Evolutionary conservation across 2,113 vertebrate species (phyloP), one percentile per base, ranked within the genome.

Genomic region (Cygnus buccinator): DNA sequence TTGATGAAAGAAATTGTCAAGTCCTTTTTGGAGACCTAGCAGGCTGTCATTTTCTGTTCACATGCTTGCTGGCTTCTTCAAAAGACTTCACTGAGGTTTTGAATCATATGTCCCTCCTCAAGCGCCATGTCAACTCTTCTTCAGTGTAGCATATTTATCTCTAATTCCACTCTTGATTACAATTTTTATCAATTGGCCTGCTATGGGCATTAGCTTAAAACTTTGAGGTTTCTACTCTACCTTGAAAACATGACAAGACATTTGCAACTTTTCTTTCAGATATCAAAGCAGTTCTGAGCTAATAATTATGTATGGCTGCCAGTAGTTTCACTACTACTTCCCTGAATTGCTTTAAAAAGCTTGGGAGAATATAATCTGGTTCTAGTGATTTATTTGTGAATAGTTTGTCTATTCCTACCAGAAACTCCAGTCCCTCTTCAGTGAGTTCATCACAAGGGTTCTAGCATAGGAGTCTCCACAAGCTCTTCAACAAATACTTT

Each of bases 1-100:
- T 61, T 89, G 87, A 91, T 84, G 54, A 92, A 89, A 84, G 13
- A 89, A 88, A 90, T 88, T 28, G 39, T 59, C 43, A 59, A 80
- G 25, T 92, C 10, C 52, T 89, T 81, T 95, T 77, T 37, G 21
- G 79, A 89, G 65, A 86, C n/a, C 55, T 78, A 87, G 37, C 22
- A 72, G 80, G 43, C 55, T 92, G 62, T 78, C 93, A 84, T 28
- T 68, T 84, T 74, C 50, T 90, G 28, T 80, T 92, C 81, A 83
- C 28, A 58, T 58, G 59, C 75, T 78, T 87, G 61, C 68, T 84
- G 70, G 33, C 33, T 79, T 76, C 87, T 84, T 95, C 91, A 91
- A 92, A 94, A 66, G 48, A 65, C 22, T 94, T 89, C 26, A 61
- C 8, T 50, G 76, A 89, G 41, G n/a, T 92, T 87, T 75, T 59